phyloP scores from a whole-genome alignment of 2,113 vertebrate genomes.

The Lucifuga dentata region DNA sequence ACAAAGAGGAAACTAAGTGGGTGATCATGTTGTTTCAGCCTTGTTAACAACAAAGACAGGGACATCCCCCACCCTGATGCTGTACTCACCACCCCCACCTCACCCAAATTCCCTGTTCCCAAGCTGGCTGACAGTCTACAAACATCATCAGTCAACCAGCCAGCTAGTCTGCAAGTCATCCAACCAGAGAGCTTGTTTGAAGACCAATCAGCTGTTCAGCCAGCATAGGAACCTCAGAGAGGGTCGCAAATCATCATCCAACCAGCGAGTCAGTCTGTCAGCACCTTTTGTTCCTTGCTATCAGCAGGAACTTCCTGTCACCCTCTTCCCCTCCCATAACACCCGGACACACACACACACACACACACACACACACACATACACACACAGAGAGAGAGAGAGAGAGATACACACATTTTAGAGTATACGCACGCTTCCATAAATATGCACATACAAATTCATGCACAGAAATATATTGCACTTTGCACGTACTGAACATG shows the following conservation, averaged over 20 bases:
- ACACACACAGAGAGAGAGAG: too few species aligned
- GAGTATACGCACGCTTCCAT: too few species aligned
- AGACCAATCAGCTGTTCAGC: conserved; percentile 1
- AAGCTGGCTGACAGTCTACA: conserved; percentile 52
- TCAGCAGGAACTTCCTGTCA: conserved; percentile 67
- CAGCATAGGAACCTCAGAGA: conserved; percentile 50
- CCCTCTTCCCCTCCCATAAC: conserved; percentile 55
- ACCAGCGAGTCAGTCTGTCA: conserved; percentile 32
- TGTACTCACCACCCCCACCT: not conserved
- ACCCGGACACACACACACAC: conserved; percentile 59
- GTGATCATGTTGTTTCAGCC: conserved; percentile 80
- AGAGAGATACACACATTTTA: too few species aligned
- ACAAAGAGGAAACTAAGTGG: conserved; percentile 70
- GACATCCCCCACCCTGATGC: conserved; percentile 11
- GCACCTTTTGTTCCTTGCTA: conserved; percentile 68
- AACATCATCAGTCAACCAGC: conserved; percentile 54
- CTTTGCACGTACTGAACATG: too few species aligned
- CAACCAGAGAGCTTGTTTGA: conserved; percentile 20
- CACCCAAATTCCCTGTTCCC: conserved; percentile 1
- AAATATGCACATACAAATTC: too few species aligned
- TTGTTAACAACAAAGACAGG: conserved; percentile 69
- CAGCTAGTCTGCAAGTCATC: conserved; percentile 6
- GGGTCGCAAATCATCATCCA: conserved; percentile 29
- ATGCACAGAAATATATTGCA: too few species aligned
- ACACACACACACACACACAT: conserved; percentile 4